Conservation (phyloP, 2,888 invertebrate genomes). For the Parapristionchus giblindavisi region DNA sequence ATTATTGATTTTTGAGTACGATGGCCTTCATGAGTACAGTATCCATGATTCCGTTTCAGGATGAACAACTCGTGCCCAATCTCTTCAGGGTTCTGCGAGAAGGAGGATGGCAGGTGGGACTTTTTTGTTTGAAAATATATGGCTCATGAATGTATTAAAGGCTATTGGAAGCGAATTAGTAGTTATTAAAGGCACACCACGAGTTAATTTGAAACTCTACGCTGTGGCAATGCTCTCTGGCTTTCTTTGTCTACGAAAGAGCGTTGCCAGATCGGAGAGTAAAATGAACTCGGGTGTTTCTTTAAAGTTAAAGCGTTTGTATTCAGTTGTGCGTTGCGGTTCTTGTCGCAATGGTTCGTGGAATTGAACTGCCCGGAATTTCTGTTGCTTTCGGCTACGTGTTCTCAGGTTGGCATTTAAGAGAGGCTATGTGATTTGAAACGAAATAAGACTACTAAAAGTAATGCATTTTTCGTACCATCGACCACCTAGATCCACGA, state of each 20-base stretch:
- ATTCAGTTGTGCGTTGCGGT: conserved; percentile 11
- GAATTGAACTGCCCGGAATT: conserved; percentile 37
- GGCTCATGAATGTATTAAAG: too few species aligned
- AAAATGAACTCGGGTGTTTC: not conserved
- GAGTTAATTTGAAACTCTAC: too few species aligned
- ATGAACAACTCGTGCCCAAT: conserved; percentile 8
- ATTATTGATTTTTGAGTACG: too few species aligned
- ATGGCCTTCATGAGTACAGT: too few species aligned
- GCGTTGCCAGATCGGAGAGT: not conserved
- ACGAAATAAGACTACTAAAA: too few species aligned
- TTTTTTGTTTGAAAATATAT: not conserved
- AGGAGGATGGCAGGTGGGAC: conserved; percentile 33
- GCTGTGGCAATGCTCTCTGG: too few species aligned
- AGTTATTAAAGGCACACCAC: too few species aligned
- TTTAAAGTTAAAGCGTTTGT: not conserved
- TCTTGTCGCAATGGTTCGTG: conserved; percentile 27
- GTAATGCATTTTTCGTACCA: not conserved
- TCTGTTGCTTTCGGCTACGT: conserved; percentile 32
- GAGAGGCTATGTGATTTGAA: too few species aligned
- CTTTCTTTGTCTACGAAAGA: too few species aligned
- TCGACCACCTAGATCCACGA: not conserved
- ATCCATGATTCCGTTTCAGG: not conserved
- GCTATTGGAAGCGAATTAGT: too few species aligned
- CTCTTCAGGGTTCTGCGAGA: conserved; percentile 20
- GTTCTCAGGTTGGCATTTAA: conserved; percentile 15